phyloP scores from a whole-genome alignment of 2,888 invertebrate species.

The Galeruca laticollis region DNA sequence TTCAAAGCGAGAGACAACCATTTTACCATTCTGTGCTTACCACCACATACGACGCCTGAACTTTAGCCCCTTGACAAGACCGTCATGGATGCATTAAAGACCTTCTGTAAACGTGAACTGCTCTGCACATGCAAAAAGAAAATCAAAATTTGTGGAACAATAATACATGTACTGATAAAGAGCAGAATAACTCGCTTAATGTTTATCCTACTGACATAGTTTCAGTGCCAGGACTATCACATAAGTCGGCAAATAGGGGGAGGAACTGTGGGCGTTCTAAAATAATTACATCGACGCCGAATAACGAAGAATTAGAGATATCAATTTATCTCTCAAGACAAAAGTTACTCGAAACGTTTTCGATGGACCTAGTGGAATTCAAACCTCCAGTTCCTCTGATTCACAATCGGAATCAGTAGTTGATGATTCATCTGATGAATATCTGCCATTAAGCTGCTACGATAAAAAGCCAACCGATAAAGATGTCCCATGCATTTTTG shows the following conservation, averaged over 20 bases:
- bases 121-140: background rate
- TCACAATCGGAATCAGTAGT: constrained; percentile 16
- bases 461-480: constrained; percentile 14
- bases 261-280: constrained; percentile 13
- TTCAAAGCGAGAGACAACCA: too few relatives aligned
- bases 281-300: constrained; percentile 23
- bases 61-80: too few relatives aligned
- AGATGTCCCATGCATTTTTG: too few relatives aligned
- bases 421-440: constrained; percentile 12
- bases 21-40: too few relatives aligned
- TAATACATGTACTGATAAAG: background rate
- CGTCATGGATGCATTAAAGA: too few relatives aligned
- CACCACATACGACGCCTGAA: background rate
- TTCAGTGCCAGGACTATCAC: constrained; percentile 4
- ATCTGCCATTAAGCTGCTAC: constrained; percentile 13
- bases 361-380: constrained; percentile 13
- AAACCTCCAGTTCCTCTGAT: too few relatives aligned
- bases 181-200: constrained; percentile 11
- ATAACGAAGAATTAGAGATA: constrained; percentile 20
- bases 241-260: constrained; percentile 2
- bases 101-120: background rate
- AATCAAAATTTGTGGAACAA: background rate
- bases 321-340: constrained; percentile 7
- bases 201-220: constrained; percentile 9
- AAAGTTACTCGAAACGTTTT: constrained; percentile 7